Evolutionary conservation across 2,113 vertebrate species (phyloP).

Genomic region (Toxotes jaculatrix): DNA sequence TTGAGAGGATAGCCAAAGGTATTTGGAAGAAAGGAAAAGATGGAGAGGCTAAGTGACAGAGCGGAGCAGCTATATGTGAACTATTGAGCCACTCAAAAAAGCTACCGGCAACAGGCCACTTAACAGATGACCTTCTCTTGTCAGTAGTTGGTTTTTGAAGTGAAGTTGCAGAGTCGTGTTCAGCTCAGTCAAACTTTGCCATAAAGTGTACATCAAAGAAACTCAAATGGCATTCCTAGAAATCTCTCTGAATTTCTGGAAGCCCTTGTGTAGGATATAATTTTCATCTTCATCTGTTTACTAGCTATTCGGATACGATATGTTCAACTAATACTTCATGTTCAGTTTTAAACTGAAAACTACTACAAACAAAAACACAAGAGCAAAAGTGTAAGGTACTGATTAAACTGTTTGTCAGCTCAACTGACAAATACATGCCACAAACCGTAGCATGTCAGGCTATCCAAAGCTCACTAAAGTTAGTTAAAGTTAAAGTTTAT

Average conservation of each 20-base stretch:
- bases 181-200: slow-evolving; percentile 41
- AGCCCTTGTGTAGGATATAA: background rate
- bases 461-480: too few species aligned
- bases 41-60: slow-evolving; percentile 65
- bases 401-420: too few species aligned
- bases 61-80: slow-evolving; percentile 50
- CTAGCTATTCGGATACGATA: background rate
- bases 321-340: too few species aligned
- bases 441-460: too few species aligned
- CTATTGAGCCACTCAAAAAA: slow-evolving; percentile 56
- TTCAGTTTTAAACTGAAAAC: too few species aligned
- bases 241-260: background rate
- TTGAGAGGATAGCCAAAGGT: slow-evolving; percentile 45
- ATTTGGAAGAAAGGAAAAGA: slow-evolving; percentile 33
- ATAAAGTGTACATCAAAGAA: background rate
- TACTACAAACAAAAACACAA: too few species aligned
- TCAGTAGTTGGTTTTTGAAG: slow-evolving; percentile 35
- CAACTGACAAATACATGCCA: too few species aligned
- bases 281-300: background rate
- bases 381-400: too few species aligned
- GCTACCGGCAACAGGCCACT: slow-evolving; percentile 40
- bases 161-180: slow-evolving; percentile 13
- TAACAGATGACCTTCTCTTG: slow-evolving; percentile 39
- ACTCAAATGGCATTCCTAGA: fast-evolving
- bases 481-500: too few species aligned